phyloP scores from a whole-genome alignment of 2,797 vertebrate species.

The Pseudochromis fuscus region DNA sequence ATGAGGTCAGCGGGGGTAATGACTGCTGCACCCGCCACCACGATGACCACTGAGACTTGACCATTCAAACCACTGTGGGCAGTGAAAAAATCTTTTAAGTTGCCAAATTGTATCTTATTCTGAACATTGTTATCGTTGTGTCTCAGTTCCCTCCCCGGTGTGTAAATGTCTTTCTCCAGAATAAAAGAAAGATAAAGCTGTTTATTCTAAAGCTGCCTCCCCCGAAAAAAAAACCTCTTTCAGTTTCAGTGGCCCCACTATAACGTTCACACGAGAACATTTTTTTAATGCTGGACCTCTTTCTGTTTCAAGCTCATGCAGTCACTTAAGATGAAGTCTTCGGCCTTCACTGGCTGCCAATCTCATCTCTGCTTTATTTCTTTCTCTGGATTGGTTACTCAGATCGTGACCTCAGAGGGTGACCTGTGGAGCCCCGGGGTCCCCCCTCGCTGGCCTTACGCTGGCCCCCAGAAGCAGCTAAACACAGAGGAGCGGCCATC shows the following conservation, averaged over 20 bases:
- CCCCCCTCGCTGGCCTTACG: slow-evolving; percentile 82
- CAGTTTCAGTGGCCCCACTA: slow-evolving; percentile 40
- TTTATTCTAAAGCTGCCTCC: background rate
- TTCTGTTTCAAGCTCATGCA: slow-evolving; percentile 85
- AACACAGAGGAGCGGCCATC: slow-evolving; percentile 83
- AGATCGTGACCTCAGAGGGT: slow-evolving; percentile 87
- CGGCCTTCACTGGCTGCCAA: slow-evolving; percentile 75
- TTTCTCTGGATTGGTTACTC: slow-evolving; percentile 90
- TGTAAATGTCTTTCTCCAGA: slow-evolving; percentile 10
- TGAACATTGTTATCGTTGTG: background rate
- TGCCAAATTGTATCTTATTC: background rate
- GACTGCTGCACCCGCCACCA: slow-evolving; percentile 62
- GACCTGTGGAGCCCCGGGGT: slow-evolving; percentile 90
- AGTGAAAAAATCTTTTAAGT: background rate
- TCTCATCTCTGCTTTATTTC: slow-evolving; percentile 90
- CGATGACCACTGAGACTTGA: slow-evolving; percentile 22
- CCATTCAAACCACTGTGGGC: background rate
- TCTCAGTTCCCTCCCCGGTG: background rate
- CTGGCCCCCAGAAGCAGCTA: slow-evolving; percentile 74
- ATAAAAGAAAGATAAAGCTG: background rate
- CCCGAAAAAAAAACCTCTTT: slow-evolving; percentile 7
- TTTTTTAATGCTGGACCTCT: slow-evolving; percentile 41
- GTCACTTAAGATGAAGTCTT: slow-evolving; percentile 90
- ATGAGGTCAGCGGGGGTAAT: slow-evolving; percentile 83
- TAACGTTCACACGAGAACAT: slow-evolving; percentile 51